Conservation (phyloP, 2,888 invertebrate genomes). For the Lycocerus yunnanus region DNA sequence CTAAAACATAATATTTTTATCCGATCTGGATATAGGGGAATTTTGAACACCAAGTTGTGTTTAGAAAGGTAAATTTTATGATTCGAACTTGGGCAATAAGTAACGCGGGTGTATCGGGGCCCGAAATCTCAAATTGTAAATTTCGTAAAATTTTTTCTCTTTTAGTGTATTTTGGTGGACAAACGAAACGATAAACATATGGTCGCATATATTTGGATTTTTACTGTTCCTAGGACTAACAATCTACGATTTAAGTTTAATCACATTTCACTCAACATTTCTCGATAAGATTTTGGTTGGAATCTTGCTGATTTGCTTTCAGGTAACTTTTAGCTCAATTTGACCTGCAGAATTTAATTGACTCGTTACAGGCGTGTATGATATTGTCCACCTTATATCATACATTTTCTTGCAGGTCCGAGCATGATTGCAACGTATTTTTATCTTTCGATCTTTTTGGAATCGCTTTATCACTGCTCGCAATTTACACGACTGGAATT, state of each 20-base stretch:
- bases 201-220: constrained; percentile 92
- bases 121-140: no score
- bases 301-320: constrained; percentile 82
- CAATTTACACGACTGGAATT: constrained; percentile 93
- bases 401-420: constrained; percentile 92
- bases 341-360: background rate
- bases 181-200: constrained; percentile 96
- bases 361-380: constrained; percentile 83
- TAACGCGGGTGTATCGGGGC: no score
- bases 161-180: constrained; percentile 94
- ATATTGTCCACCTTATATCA: constrained; percentile 89
- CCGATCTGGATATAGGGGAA: constrained; percentile 81
- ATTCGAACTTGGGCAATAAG: no score
- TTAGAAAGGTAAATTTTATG: constrained; percentile 86
- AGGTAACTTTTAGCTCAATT: constrained; percentile 64
- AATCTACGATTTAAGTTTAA: constrained; percentile 79
- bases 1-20: constrained; percentile 88
- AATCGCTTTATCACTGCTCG: constrained; percentile 88
- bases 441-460: constrained; percentile 91
- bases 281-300: constrained; percentile 86
- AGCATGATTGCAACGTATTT: constrained; percentile 82
- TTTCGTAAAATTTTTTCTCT: constrained; percentile 39
- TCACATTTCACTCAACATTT: constrained; percentile 77
- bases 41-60: constrained; percentile 80
- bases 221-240: constrained; percentile 82